Base-by-base conservation (phyloP, 1,140 invertebrate genomes). In the Drosophila kanapiae region DNA sequence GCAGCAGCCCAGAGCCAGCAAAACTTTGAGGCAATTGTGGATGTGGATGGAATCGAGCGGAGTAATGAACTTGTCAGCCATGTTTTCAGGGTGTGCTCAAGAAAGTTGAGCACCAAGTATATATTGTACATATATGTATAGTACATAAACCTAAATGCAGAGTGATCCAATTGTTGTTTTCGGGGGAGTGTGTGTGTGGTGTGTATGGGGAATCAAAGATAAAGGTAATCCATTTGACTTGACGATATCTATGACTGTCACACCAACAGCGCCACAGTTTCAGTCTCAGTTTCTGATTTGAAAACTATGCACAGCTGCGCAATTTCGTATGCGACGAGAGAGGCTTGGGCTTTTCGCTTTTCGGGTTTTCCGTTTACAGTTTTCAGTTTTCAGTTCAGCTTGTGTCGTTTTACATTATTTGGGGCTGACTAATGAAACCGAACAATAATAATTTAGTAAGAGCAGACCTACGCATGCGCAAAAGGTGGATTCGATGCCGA, bases 401-500 rank as follows among this genome's bases (percentile, higher is more conserved):
- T 23, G 23, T 23, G 23, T 23, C 23, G 23, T 23, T 35, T 29
- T 60, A 38, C 29, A 16, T 40, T 72, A 33, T 76, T 86, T 51
- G 65, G 84, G 71, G 84, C 74, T 87, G 85, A 88, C 84, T 88
- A 88, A 88, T 88, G 84, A 88, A 88, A 90, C 70, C 74, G 85
- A 90, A 87, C 84, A 88, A 88, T 90, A 90, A 88, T 88, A 88
- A 88, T 88, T 88, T 88, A 88, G 84, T 88, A 83, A 80, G 84
- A 87, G 56, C 77, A 67, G 86, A 84, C 84, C 84, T 88, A 88
- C 84, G 84, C 84, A 90, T 88, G 85, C 81, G 85, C 84, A 88
- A 65, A 56, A 65, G 74, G 51, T 54, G 45, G 61, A 62, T 65
- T 62, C 57, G 56, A 56, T 56, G 62, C 16, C 13, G 42, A 18